A percentile compares a stretch with the other conserved stretches of the same genome.
These are phyloP conservation scores for Amia ocellicauda DNA, from an alignment of 2,113 vertebrate genomes.

Conservation along the genomic window DNA sequence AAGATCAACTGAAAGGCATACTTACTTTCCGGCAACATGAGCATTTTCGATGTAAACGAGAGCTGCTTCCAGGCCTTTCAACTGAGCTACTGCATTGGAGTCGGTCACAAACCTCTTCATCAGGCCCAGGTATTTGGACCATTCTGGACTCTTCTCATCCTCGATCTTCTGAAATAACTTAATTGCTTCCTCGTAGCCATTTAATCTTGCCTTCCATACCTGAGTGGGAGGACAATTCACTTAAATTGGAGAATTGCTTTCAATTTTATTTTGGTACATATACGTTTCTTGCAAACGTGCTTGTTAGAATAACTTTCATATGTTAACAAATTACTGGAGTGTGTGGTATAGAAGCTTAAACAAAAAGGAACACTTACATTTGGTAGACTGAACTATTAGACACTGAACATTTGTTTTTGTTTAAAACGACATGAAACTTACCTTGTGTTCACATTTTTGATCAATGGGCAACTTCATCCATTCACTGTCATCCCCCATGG, in stretches of 20 bases:
- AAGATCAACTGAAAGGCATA: constrained; percentile 31
- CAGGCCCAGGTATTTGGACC: constrained; percentile 91
- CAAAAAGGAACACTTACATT: no score
- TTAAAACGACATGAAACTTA: no score
- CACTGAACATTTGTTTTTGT: no score
- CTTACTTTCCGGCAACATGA: constrained; percentile 91
- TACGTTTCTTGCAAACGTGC: no score
- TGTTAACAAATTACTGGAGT: no score
- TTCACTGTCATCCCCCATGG: constrained; percentile 96
- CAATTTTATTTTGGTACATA: no score
- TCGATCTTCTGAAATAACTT: constrained; percentile 90
- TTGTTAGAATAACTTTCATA: no score
- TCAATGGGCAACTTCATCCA: constrained; percentile 96
- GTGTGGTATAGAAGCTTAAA: no score
- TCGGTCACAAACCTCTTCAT: constrained; percentile 96
- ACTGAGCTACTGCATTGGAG: constrained; percentile 92
- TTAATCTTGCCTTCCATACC: constrained; percentile 96
- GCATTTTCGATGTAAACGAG: constrained; percentile 87
- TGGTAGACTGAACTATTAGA: no score
- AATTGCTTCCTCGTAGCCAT: constrained; percentile 91
- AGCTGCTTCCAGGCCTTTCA: constrained; percentile 93
- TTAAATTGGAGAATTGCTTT: no score
- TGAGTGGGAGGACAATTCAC: constrained; percentile 47
- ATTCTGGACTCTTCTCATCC: constrained; percentile 95
- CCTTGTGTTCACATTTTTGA: constrained; percentile 99